phyloP scores from a whole-genome alignment of 2,113 vertebrate genomes.

The Mastomys coucha region DNA sequence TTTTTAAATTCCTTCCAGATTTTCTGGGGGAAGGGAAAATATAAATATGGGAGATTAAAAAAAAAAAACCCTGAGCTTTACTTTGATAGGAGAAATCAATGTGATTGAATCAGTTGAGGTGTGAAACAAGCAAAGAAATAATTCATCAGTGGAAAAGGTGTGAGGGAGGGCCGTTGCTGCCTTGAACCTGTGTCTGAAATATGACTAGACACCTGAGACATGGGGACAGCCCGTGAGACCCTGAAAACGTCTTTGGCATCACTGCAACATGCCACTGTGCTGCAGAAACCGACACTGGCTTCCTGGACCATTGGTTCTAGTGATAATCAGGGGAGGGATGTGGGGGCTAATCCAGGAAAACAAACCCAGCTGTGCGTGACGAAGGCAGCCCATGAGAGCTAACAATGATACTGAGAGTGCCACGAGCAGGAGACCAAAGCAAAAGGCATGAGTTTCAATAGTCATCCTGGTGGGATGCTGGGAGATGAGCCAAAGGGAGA shows the following conservation, averaged over 20 bases:
- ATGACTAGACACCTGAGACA: rapidly evolving
- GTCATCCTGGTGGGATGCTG: background rate
- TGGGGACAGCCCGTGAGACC: background rate
- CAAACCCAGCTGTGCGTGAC: no score
- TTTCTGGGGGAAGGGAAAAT: background rate
- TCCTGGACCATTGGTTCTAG: background rate
- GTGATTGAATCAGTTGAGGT: background rate
- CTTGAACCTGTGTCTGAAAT: background rate
- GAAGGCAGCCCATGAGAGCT: background rate
- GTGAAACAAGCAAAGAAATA: background rate
- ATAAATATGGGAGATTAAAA: background rate
- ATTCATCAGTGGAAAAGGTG: no score
- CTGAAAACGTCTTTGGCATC: background rate
- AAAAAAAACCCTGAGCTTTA: background rate
- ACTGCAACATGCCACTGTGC: rapidly evolving
- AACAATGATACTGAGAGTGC: background rate
- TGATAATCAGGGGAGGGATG: rapidly evolving
- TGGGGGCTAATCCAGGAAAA: background rate
- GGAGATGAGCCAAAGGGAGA: background rate
- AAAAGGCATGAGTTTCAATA: background rate
- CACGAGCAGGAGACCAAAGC: background rate
- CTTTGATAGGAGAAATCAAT: background rate
- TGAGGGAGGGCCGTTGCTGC: rapidly evolving
- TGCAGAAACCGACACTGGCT: background rate
- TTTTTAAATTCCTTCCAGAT: constrained; percentile 23